These are phyloP conservation scores for Gallinago jamesoni DNA, from an alignment of 2,113 vertebrate genomes.

Conservation along the genomic window DNA sequence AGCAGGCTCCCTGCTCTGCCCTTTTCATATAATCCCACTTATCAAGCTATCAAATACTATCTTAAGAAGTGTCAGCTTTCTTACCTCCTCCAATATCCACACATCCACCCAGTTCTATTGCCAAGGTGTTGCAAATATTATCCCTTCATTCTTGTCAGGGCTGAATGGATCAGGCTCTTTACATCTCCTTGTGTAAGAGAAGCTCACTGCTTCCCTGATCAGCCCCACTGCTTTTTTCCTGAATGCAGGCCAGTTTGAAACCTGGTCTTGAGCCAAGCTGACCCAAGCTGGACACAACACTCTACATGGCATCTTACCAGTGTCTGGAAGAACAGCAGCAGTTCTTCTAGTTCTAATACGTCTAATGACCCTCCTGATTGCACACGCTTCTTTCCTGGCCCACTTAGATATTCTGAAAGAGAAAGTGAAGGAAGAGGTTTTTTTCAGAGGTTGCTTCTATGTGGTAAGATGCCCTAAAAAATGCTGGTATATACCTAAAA, in stretches of 20 bases:
- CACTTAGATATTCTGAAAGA: not conserved
- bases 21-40: constrained; percentile 23
- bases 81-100: constrained; percentile 19
- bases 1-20: not conserved
- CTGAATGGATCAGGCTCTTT: not conserved
- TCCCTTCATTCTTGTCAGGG: not conserved
- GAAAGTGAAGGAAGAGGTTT: not conserved
- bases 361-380: not conserved
- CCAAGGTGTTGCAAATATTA: not conserved
- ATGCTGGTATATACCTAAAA: not conserved
- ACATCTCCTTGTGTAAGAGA: not conserved
- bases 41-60: not conserved
- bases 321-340: not conserved
- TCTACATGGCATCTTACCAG: not conserved
- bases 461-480: not conserved
- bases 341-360: not conserved
- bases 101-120: not conserved
- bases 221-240: not conserved
- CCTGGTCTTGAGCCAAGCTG: not conserved
- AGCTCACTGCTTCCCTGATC: not conserved
- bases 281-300: not conserved
- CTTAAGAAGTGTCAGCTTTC: constrained; percentile 10
- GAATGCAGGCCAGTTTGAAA: not conserved
- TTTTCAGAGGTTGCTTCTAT: not conserved
- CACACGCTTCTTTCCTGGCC: not conserved